Percentiles rank a stretch among this genome's conserved stretches.
Evolutionary conservation across 2,888 invertebrate genomes (phyloP).

Genomic region (Parnassius mnemosyne): DNA sequence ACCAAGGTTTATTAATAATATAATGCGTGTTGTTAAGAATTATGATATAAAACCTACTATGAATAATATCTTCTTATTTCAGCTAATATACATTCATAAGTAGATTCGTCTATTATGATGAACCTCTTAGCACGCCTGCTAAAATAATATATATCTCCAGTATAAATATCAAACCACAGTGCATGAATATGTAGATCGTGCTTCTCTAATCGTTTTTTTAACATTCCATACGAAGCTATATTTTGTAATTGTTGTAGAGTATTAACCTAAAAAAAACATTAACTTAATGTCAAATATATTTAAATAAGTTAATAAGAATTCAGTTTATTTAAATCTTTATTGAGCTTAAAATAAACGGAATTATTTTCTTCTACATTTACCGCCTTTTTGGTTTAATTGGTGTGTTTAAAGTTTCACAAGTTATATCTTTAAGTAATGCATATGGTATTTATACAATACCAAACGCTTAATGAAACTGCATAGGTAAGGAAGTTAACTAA

Average conservation of each 20-base stretch:
- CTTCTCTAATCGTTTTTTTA: constrained; percentile 88
- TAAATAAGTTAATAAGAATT: no score
- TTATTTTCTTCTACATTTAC: no score
- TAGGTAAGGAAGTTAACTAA: constrained; percentile 47
- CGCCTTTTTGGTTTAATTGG: no score
- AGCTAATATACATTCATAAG: constrained; percentile 85
- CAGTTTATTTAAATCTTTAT: no score
- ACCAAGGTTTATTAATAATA: no score
- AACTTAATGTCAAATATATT: no score
- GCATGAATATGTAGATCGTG: constrained; percentile 95
- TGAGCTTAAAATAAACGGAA: no score
- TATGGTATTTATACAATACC: no score
- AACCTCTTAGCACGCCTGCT: constrained; percentile 92
- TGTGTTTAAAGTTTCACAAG: no score
- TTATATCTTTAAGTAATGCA: no score
- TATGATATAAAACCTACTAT: constrained; percentile 44
- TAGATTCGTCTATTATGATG: constrained; percentile 91
- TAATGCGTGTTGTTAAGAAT: no score
- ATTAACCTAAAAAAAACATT: constrained; percentile 83
- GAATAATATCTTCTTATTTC: constrained; percentile 92
- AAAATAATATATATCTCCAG: constrained; percentile 97
- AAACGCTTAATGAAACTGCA: no score
- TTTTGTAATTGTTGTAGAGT: constrained; percentile 96
- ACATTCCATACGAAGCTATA: constrained; percentile 94
- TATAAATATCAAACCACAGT: constrained; percentile 98